Conservation (phyloP, 2,888 invertebrate genomes). For the Thalpophila matura region DNA sequence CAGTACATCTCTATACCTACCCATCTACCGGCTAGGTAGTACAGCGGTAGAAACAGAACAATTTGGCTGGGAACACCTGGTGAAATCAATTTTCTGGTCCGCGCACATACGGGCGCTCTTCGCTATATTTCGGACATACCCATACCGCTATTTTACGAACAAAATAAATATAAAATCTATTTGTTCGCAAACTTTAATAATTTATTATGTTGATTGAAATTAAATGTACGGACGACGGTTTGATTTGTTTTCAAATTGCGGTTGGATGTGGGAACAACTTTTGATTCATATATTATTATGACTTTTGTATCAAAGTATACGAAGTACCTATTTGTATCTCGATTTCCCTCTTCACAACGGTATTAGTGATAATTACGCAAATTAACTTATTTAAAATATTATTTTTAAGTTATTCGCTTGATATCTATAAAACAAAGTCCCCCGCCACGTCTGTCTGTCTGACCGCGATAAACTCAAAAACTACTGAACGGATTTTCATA, state of each 20-base stretch:
- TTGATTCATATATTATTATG: no score
- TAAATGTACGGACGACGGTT: not conserved
- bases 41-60: constrained; percentile 57
- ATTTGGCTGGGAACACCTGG: constrained; percentile 71
- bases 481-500: no score
- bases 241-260: not conserved
- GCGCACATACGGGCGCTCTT: constrained; percentile 61
- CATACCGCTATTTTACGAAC: constrained; percentile 22
- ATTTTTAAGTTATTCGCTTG: no score
- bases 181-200: constrained; percentile 40
- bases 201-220: constrained; percentile 41
- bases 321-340: no score
- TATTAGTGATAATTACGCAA: no score
- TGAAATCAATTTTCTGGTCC: constrained; percentile 77
- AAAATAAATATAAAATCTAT: constrained; percentile 36
- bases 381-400: no score
- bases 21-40: not conserved
- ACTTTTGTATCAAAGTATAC: no score
- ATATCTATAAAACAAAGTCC: no score
- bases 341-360: no score
- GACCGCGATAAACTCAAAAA: no score
- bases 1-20: not conserved
- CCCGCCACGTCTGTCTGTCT: no score
- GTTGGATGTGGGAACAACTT: not conserved
- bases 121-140: constrained; percentile 12